Conservation (phyloP, 2,888 invertebrate genomes). For the Syrista parreyssii region DNA sequence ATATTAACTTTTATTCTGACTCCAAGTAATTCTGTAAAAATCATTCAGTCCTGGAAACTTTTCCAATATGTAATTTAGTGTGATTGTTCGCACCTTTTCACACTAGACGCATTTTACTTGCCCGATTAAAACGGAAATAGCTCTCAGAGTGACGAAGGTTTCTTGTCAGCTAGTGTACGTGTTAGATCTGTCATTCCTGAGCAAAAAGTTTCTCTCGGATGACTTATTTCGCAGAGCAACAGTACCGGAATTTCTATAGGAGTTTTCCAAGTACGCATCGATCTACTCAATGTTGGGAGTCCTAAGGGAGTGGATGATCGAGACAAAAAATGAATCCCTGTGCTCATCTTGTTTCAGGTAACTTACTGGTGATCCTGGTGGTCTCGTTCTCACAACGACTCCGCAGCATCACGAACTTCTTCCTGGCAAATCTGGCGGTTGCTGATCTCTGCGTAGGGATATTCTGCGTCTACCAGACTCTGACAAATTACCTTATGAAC, state of each 20-base stretch:
- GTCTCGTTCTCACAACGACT: conserved; percentile 84
- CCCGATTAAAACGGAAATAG: not conserved
- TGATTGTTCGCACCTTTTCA: not conserved
- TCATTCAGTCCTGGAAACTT: too few relatives aligned
- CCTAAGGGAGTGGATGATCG: not conserved
- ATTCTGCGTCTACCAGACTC: conserved; percentile 91
- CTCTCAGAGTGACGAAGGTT: too few relatives aligned
- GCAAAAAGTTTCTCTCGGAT: not conserved
- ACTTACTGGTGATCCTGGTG: conserved; percentile 87
- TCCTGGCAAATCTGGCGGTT: conserved; percentile 88
- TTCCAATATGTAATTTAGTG: not conserved
- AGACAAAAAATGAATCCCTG: not conserved
- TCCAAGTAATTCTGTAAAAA: too few relatives aligned
- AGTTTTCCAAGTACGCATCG: not conserved
- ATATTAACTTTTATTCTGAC: too few relatives aligned
- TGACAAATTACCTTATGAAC: conserved; percentile 81
- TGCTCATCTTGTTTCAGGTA: conserved; percentile 73
- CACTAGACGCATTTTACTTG: not conserved
- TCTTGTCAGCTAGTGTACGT: too few relatives aligned
- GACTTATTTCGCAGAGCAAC: not conserved
- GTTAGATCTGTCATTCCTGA: not conserved
- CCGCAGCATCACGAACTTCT: conserved; percentile 91
- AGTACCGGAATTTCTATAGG: not conserved
- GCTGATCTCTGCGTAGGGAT: conserved; percentile 93
- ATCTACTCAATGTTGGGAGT: not conserved